Conservation (phyloP, 2,797 vertebrate species). For the Scolopax rusticola region DNA sequence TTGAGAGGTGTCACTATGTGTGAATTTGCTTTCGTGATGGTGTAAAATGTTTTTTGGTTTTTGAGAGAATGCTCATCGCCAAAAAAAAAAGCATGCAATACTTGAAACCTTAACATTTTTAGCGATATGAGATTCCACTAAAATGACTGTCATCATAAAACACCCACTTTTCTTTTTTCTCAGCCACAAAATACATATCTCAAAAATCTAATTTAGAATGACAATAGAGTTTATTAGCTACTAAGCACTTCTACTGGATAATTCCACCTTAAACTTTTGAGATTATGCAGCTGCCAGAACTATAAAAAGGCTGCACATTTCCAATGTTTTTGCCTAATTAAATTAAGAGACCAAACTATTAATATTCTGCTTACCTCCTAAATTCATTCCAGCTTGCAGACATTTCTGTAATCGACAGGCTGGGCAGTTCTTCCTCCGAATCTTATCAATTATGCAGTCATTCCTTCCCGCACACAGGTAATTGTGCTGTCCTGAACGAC, state of each 20-base stretch:
- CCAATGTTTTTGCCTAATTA: conserved; percentile 33
- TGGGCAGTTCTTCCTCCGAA: conserved; percentile 98
- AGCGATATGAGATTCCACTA: not conserved
- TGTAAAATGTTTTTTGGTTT: not conserved
- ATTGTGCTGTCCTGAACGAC: conserved; percentile 94
- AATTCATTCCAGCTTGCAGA: conserved; percentile 99
- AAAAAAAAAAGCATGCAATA: not conserved
- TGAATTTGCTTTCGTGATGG: not conserved
- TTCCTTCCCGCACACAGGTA: conserved; percentile 99
- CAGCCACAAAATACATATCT: conserved; percentile 17
- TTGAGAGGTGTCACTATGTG: not conserved
- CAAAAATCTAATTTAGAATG: conserved; percentile 31
- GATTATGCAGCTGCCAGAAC: conserved; percentile 32
- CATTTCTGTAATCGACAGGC: conserved; percentile 98
- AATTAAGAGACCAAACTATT: conserved; percentile 38
- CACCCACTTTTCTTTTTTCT: conserved; percentile 54
- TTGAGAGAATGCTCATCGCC: not conserved
- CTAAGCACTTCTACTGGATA: conserved; percentile 31
- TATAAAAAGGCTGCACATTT: conserved; percentile 29
- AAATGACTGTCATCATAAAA: conserved; percentile 64
- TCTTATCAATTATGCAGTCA: conserved; percentile 99
- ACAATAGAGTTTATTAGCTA: conserved; percentile 54
- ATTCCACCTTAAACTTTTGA: conserved; percentile 38
- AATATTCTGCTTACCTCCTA: conserved; percentile 89
- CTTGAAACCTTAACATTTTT: conserved; percentile 22